These are phyloP conservation scores for Drosophila micromelanica DNA, from an alignment of 1,140 invertebrate species.

Conservation along the genomic window DNA sequence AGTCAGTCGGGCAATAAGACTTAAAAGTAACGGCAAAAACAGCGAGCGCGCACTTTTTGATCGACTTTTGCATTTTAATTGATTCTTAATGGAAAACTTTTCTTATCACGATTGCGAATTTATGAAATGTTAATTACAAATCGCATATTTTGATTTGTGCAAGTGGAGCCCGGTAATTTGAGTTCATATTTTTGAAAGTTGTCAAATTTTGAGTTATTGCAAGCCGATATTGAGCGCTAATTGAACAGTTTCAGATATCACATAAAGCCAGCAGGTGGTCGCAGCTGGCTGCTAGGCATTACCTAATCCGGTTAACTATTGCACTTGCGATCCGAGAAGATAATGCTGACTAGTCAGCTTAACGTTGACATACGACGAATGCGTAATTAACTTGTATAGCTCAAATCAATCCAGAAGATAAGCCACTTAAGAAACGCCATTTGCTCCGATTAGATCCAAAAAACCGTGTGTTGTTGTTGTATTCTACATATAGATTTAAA, in stretches of 20 bases:
- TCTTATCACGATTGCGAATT: constrained; percentile 78
- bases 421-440: constrained; percentile 6
- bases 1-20: constrained; percentile 14
- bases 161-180: constrained; percentile 51
- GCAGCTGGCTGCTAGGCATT: constrained; percentile 16
- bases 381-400: not conserved
- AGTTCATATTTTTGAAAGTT: constrained; percentile 64
- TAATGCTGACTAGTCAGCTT: constrained; percentile 13
- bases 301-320: constrained; percentile 2
- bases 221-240: constrained; percentile 45
- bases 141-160: constrained; percentile 33
- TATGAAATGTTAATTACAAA: constrained; percentile 84
- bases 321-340: constrained; percentile 40
- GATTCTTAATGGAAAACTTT: constrained; percentile 82
- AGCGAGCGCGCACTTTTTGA: constrained; percentile 20
- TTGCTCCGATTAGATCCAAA: not conserved
- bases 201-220: constrained; percentile 60
- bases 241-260: constrained; percentile 48
- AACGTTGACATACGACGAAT: constrained; percentile 4
- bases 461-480: no score
- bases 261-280: constrained; percentile 52
- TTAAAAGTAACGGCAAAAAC: not conserved
- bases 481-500: no score
- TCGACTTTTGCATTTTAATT: constrained; percentile 75
- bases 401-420: not conserved